Percentiles rank a stretch among this genome's conserved stretches.
These are phyloP conservation scores for Alloplasta piceator DNA, from an alignment of 2,888 invertebrate species.

Conservation along the genomic window DNA sequence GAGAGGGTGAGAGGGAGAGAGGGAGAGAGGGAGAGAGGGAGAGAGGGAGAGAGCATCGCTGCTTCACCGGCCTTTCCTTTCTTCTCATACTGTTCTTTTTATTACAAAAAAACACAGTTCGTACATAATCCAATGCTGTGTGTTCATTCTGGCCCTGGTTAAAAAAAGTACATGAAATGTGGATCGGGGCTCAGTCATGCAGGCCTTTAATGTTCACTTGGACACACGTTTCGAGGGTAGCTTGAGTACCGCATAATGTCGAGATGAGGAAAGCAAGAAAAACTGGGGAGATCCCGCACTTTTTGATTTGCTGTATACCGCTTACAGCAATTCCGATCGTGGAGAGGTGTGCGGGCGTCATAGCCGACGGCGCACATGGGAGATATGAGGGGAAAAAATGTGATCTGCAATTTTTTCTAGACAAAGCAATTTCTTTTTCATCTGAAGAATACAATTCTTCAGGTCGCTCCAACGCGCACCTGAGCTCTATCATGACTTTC, in stretches of 20 bases:
- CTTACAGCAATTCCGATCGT: constrained; percentile 26
- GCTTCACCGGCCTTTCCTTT: neutral
- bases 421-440: too few species aligned
- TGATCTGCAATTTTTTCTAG: too few species aligned
- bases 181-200: constrained; percentile 63
- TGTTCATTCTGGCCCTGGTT: constrained; percentile 20
- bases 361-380: constrained; percentile 56
- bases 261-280: constrained; percentile 23
- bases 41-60: neutral
- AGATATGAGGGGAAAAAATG: constrained; percentile 44
- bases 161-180: constrained; percentile 47
- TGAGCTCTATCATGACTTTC: too few species aligned
- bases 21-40: too few species aligned
- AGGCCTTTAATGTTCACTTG: constrained; percentile 64
- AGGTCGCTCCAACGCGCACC: too few species aligned
- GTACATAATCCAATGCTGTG: constrained; percentile 13
- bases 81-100: neutral
- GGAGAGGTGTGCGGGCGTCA: constrained; percentile 36
- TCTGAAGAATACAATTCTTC: too few species aligned
- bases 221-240: constrained; percentile 61
- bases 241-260: constrained; percentile 46
- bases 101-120: neutral
- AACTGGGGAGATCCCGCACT: constrained; percentile 52
- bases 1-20: too few species aligned
- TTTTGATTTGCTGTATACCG: constrained; percentile 59